phyloP scores from a whole-genome alignment of 35 echinoderm and acorn worm genomes.

The Hemicentrotus pulcherrimus region DNA sequence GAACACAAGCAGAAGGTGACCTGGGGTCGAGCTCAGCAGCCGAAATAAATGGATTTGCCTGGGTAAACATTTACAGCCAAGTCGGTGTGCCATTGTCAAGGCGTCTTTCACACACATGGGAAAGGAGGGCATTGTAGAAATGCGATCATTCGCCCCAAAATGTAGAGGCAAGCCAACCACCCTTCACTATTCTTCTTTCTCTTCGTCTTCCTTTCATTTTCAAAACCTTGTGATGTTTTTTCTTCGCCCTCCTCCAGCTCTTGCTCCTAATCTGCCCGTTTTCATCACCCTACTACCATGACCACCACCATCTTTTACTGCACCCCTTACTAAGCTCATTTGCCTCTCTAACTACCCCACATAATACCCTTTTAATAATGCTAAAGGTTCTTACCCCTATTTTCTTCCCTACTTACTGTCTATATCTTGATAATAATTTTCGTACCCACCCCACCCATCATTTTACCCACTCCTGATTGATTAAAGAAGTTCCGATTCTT shows the following conservation, averaged over 20 bases:
- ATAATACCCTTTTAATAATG: no score
- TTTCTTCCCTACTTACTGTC: not conserved
- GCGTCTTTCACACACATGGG: slow-evolving; percentile 24
- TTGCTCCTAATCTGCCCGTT: not conserved
- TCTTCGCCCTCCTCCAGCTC: not conserved
- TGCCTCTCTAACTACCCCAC: not conserved
- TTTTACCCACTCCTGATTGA: not conserved
- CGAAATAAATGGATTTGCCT: slow-evolving; percentile 55
- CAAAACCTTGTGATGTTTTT: not conserved
- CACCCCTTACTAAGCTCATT: not conserved
- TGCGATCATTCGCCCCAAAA: slow-evolving; percentile 38
- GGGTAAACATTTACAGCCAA: slow-evolving; percentile 53
- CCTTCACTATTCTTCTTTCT: not conserved
- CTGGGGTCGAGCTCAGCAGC: slow-evolving; percentile 41
- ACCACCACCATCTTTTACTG: no score
- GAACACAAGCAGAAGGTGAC: slow-evolving; percentile 40
- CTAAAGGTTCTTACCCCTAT: no score
- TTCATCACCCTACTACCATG: no score
- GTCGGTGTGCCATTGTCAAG: slow-evolving; percentile 36
- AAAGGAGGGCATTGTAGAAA: slow-evolving; percentile 31
- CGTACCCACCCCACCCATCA: not conserved
- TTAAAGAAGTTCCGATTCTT: not conserved
- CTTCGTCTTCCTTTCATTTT: not conserved
- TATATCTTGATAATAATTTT: not conserved
- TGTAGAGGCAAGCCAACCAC: slow-evolving; percentile 23